phyloP scores from a whole-genome alignment of 92 coral and sea anemone genomes.

The Zoanthus sansibaricus region DNA sequence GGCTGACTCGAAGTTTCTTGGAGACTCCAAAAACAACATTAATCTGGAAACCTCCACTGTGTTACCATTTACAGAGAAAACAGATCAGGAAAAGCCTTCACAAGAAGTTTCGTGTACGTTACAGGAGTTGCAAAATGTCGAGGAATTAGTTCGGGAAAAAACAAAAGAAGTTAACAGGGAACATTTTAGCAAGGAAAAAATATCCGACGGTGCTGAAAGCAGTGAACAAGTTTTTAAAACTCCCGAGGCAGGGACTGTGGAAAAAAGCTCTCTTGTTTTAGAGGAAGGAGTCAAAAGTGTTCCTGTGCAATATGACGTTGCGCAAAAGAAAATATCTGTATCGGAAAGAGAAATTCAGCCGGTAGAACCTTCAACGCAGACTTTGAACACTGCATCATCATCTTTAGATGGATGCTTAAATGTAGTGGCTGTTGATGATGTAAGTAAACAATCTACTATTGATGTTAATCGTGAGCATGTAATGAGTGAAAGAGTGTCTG shows the following conservation, averaged over 20 bases:
- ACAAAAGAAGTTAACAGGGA: constrained; percentile 69
- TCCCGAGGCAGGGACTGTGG: constrained; percentile 57
- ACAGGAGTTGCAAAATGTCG: constrained; percentile 21
- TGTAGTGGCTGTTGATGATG: constrained; percentile 29
- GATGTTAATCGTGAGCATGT: background rate
- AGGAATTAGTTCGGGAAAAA: constrained; percentile 52
- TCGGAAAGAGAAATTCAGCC: background rate
- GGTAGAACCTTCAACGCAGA: background rate
- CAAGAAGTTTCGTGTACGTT: background rate
- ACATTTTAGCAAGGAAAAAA: background rate
- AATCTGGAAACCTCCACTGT: background rate
- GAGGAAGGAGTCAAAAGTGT: constrained; percentile 49
- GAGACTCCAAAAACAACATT: background rate
- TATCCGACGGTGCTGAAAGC: background rate
- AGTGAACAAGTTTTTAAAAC: background rate
- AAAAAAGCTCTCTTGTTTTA: constrained; percentile 59
- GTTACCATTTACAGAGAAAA: background rate
- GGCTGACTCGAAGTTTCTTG: background rate
- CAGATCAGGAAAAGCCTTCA: background rate
- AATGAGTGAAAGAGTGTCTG: background rate
- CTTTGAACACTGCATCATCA: background rate
- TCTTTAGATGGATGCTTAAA: background rate
- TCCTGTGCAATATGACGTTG: constrained; percentile 1
- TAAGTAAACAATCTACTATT: background rate
- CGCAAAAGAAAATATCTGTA: background rate